Conservation (phyloP, 23 tunicate genomes). For the Phallusia fumigata region DNA sequence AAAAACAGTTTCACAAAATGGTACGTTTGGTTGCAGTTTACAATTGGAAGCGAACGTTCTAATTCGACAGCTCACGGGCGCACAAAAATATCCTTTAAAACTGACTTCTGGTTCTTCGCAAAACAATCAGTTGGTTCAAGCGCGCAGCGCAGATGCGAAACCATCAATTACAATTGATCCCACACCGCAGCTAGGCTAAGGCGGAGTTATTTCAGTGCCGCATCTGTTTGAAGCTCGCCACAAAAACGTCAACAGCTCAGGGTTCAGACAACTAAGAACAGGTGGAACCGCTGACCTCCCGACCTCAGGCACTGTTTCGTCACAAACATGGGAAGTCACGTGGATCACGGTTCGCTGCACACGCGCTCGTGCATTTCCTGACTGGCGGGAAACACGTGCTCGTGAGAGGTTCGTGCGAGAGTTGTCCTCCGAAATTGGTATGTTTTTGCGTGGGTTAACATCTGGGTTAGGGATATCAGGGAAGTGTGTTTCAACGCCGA, state of each 20-base stretch:
- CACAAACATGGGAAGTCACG: slow-evolving; percentile 13
- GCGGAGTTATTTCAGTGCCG: neutral
- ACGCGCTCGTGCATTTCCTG: slow-evolving; percentile 14
- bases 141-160: neutral
- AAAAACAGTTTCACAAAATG: too few species aligned
- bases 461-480: neutral
- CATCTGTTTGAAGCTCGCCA: neutral
- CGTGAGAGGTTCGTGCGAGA: neutral
- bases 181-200: neutral
- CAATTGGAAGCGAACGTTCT: too few species aligned
- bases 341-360: slow-evolving; percentile 6
- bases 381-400: neutral
- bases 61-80: too few species aligned
- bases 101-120: too few species aligned
- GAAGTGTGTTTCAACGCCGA: neutral
- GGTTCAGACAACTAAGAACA: neutral
- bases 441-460: neutral
- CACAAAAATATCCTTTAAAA: too few species aligned
- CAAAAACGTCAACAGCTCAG: neutral
- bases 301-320: slow-evolving; percentile 16
- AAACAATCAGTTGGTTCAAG: neutral
- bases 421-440: neutral
- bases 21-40: too few species aligned
- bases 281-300: neutral
- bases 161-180: slow-evolving; percentile 7